Base-by-base conservation (phyloP, 1,140 invertebrate genomes). In the Cydia fagiglandana region DNA sequence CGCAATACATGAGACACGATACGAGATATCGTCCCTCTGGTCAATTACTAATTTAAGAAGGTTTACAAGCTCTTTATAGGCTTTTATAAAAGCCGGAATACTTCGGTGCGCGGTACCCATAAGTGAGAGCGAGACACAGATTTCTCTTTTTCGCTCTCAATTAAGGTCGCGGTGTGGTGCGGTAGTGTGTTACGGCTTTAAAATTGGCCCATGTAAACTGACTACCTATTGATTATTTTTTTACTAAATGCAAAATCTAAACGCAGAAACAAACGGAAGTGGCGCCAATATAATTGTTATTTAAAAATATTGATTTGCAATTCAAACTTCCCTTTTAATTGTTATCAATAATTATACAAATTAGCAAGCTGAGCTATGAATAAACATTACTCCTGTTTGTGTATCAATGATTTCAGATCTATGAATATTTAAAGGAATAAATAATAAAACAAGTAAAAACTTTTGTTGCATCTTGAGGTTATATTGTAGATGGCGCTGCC, bases 401-500 rank as follows among this genome's bases (percentile, higher is more conserved):
- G 10, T 61, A 61, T n/a, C 12, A 24, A 61, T 24, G 17, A 17
- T 61, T 24, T 61, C 4, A 24, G 0, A 24, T 61, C 15, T 9
- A 12, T 17, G 10, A 61, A 10, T 61, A 61, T 61, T 61, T 61
- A 24, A 10, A 12, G 45, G 9, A 68, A 68, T 68, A 15, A 9
- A 68, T n/a, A 68, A 12, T 68, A 34, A 38, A 38, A 70, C 17
- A 15, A 70, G 30, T 38, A 38, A 41, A 70, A 70, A 70, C 66
- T 70, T 66, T 70, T 70, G 66, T 41, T n/a, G 9, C 30, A 38
- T 70, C 66, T 70, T 70, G 66, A 78, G 34, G 73, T 76, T 74
- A 76, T 80, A 79, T 81, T 79, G 78, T 91, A 93, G 91, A 91
- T 92, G 92, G 90, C 93, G 88, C 88, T 89, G 81, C 78, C 77